These are phyloP conservation scores for Lochmaea crataegi DNA, from an alignment of 2,888 invertebrate species.

Conservation along the genomic window DNA sequence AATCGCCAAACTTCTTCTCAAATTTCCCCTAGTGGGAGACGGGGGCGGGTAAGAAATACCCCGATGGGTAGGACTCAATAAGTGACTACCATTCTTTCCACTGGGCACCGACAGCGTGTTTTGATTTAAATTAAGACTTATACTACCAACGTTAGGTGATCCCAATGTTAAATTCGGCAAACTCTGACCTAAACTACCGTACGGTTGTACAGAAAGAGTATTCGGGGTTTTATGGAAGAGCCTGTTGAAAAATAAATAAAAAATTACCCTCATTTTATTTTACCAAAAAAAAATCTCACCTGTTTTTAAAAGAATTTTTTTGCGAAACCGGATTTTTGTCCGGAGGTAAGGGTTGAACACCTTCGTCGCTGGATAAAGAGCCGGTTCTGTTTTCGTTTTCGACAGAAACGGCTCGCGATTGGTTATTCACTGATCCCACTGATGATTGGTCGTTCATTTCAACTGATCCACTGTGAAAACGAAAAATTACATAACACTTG, in stretches of 20 bases:
- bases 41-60: constrained; percentile 88
- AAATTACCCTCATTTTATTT: background rate
- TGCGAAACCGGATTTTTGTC: constrained; percentile 65
- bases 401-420: constrained; percentile 71
- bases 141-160: constrained; percentile 62
- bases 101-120: constrained; percentile 71
- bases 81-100: constrained; percentile 63
- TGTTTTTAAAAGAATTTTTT: constrained; percentile 62
- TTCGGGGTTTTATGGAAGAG: constrained; percentile 71
- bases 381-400: constrained; percentile 74
- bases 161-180: constrained; percentile 78
- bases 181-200: constrained; percentile 79
- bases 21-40: constrained; percentile 76
- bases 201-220: constrained; percentile 80
- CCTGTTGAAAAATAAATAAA: constrained; percentile 40
- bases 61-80: constrained; percentile 72
- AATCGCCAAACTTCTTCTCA: constrained; percentile 76
- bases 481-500: background rate
- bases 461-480: constrained; percentile 70
- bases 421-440: constrained; percentile 64
- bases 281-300: background rate
- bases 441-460: constrained; percentile 74
- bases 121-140: constrained; percentile 63
- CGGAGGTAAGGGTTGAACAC: constrained; percentile 64
- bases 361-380: constrained; percentile 75